These are phyloP conservation scores for Cryptocephalus primarius DNA, from an alignment of 2,888 invertebrate genomes.

Conservation along the genomic window DNA sequence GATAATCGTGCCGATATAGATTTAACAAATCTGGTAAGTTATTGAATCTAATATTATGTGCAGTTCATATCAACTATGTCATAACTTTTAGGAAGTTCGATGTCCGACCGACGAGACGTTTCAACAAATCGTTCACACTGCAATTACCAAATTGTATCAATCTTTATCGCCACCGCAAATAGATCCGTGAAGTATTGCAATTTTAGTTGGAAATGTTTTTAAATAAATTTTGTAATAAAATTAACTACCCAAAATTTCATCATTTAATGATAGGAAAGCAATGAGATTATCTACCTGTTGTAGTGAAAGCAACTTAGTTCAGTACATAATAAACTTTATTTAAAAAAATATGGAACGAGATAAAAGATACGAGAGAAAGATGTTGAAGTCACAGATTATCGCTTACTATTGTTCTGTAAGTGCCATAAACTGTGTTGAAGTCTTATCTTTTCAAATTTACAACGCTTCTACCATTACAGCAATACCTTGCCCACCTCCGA, in stretches of 20 bases:
- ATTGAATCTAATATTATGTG: not conserved
- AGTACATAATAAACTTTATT: too few relatives aligned
- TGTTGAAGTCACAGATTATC: too few relatives aligned
- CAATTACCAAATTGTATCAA: slow-evolving; percentile 73
- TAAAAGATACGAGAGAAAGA: too few relatives aligned
- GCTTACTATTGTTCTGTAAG: too few relatives aligned
- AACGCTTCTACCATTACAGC: slow-evolving; percentile 78
- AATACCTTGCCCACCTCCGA: slow-evolving; percentile 98
- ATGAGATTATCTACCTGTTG: too few relatives aligned
- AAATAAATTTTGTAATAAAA: too few relatives aligned
- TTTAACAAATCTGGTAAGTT: slow-evolving; percentile 57
- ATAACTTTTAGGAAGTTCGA: slow-evolving; percentile 54
- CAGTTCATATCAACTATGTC: not conserved
- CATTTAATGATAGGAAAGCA: too few relatives aligned
- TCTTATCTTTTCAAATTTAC: slow-evolving; percentile 29
- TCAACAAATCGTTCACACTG: slow-evolving; percentile 75
- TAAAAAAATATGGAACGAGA: too few relatives aligned
- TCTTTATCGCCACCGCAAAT: slow-evolving; percentile 52
- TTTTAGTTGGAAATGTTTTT: too few relatives aligned
- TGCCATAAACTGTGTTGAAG: too few relatives aligned
- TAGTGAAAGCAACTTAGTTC: too few relatives aligned
- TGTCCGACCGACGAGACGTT: slow-evolving; percentile 73
- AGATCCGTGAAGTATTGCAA: slow-evolving; percentile 5
- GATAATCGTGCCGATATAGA: slow-evolving; percentile 80
- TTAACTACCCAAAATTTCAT: too few relatives aligned